These are phyloP conservation scores for Melospiza melodia DNA, from an alignment of 2,113 vertebrate genomes.

Conservation along the genomic window DNA sequence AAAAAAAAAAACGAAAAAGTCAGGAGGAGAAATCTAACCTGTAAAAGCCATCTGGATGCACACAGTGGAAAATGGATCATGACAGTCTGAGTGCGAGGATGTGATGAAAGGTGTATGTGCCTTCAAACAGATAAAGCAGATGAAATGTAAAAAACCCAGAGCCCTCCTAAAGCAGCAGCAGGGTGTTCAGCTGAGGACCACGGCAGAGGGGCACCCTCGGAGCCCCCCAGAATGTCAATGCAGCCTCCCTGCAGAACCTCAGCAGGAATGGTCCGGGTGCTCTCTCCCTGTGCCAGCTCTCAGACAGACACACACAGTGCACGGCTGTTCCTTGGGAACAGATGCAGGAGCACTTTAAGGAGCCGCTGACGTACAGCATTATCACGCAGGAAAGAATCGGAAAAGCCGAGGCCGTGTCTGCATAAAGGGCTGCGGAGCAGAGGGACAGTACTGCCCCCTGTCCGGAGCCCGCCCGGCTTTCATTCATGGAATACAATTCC, in stretches of 20 bases:
- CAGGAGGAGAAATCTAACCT: slow-evolving; percentile 10
- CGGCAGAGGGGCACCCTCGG: not conserved
- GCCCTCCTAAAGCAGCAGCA: not conserved
- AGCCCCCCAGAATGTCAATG: not conserved
- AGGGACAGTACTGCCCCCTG: not conserved
- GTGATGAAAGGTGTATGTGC: not conserved
- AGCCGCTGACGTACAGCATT: not conserved
- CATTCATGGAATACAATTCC: not conserved
- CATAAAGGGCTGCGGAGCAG: not conserved
- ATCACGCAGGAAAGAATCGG: not conserved
- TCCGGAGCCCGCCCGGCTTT: not conserved
- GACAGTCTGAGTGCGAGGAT: not conserved
- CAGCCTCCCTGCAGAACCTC: not conserved
- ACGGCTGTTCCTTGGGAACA: not conserved
- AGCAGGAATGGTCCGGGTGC: not conserved
- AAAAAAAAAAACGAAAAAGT: not conserved
- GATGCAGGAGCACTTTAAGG: not conserved
- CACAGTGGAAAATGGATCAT: slow-evolving; percentile 8
- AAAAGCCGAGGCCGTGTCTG: not conserved
- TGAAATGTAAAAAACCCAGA: not conserved
- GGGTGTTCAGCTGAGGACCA: not conserved
- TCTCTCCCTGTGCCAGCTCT: not conserved
- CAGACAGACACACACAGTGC: not conserved
- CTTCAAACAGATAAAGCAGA: not conserved
- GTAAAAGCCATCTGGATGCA: slow-evolving; percentile 32